Base-by-base conservation (phyloP, 1,140 invertebrate genomes). In the Aphelenchoides fujianensis region DNA sequence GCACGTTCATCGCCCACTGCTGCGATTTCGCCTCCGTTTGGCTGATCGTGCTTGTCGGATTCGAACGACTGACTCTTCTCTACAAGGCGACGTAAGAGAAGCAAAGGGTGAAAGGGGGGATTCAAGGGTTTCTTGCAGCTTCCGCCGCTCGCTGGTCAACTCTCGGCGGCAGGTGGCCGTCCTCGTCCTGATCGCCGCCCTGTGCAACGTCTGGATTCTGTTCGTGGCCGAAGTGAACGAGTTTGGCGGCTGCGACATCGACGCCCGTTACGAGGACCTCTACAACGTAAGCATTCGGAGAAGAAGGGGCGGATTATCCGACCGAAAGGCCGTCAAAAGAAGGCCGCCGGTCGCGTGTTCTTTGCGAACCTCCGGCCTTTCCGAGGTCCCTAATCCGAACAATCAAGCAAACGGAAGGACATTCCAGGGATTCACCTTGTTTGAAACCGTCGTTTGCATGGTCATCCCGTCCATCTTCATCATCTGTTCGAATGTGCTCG, bases 1-100 rank as follows among this genome's bases (percentile, higher is more conserved):
- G 74, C 53, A 78, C 76, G n/a, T 78, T 80, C 53, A 32, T 78
- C 23, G 78, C 78, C n/a, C 79, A 81, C 41, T 81, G 79, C 19
- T 82, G 80, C 52, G 79, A 81, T 62, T 81, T 81, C 53, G 61
- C 77, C 16, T 69, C 63, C 30, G 79, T 81, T n/a, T 81, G 79
- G 79, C 54, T 81, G 61, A 81, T 81, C 62, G 79, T 80, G 19
- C 52, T 79, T 12, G 78, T 81, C 53, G 79, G 79, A 12, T 76
- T 80, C 55, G 79, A 81, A 64, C 71, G 79, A 1, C 68, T 81
- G 3, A 68, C 74, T 7, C 68, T 81, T 23, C 70, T 81, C 7
- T 81, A 81, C 55, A 67, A 69, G 37, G 80, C 73, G 3, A 69
- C 69, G 79, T 78, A 72, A 70, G 71, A 70, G 63, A 23, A 23